These are phyloP conservation scores for Isurus oxyrinchus DNA, from an alignment of 2,113 vertebrate species.

Conservation along the genomic window DNA sequence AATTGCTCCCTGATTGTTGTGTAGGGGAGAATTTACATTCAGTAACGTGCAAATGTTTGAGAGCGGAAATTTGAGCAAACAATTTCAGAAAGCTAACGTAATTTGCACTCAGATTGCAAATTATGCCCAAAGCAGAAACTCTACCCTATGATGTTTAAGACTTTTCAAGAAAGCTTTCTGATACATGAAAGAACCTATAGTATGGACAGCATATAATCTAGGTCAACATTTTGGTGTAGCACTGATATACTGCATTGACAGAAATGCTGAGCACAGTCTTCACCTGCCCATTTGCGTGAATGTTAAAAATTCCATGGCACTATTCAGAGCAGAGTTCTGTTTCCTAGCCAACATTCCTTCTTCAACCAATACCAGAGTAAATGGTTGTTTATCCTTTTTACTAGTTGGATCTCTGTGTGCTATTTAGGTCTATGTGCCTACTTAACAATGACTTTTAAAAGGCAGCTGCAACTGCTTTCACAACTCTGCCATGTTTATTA, in stretches of 20 bases:
- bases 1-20: not conserved
- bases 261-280: not conserved
- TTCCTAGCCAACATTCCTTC: not conserved
- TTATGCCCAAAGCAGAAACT: not conserved
- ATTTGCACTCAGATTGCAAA: not conserved
- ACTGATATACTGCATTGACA: not conserved
- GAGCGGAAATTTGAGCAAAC: not conserved
- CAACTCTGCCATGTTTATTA: not conserved
- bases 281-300: not conserved
- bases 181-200: not conserved
- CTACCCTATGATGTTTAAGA: not conserved
- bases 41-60: not conserved
- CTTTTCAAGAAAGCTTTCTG: not conserved
- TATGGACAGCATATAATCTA: not conserved
- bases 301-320: not conserved
- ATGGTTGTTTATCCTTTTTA: not conserved
- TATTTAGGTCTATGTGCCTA: not conserved
- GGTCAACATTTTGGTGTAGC: not conserved
- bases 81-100: not conserved
- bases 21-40: not conserved
- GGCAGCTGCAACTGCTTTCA: not conserved
- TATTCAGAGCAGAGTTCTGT: not conserved
- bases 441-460: not conserved
- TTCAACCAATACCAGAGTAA: not conserved
- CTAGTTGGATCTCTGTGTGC: not conserved